Conservation (phyloP, 2,888 invertebrate species). For the Cheilosia vernalis region DNA sequence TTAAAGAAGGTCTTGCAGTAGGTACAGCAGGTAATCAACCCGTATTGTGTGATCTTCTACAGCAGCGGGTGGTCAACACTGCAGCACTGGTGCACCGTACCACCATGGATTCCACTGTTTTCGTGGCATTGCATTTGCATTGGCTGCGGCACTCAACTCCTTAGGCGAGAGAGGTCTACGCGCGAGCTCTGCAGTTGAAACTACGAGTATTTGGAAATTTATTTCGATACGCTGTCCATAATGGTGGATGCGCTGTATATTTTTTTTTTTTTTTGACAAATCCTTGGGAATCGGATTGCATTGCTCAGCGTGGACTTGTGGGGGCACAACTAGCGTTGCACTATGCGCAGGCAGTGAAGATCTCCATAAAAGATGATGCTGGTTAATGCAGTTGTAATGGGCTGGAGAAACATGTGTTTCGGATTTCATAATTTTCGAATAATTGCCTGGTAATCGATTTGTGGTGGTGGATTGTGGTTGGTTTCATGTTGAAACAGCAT, state of each 20-base stretch:
- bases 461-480: conserved; percentile 21
- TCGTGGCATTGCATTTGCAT: background rate
- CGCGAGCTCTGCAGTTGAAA: conserved; percentile 12
- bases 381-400: conserved; percentile 71
- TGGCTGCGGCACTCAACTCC: conserved; percentile 5
- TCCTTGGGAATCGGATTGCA: conserved; percentile 59
- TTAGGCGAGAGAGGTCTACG: background rate
- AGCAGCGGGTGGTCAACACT: conserved; percentile 74
- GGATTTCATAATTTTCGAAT: conserved; percentile 67
- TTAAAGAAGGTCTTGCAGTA: conserved; percentile 49
- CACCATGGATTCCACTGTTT: conserved; percentile 24
- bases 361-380: conserved; percentile 53
- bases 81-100: conserved; percentile 24
- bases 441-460: conserved; percentile 64
- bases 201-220: conserved; percentile 64
- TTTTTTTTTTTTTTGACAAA: conserved; percentile 37
- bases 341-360: conserved; percentile 56
- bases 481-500: background rate
- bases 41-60: conserved; percentile 72
- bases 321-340: conserved; percentile 46
- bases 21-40: conserved; percentile 72
- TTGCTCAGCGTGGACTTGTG: conserved; percentile 44
- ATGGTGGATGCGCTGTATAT: conserved; percentile 46
- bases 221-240: conserved; percentile 55
- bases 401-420: conserved; percentile 67